Evolutionary conservation across 2,113 vertebrate species (phyloP).

Genomic region (Reinhardtius hippoglossoides): DNA sequence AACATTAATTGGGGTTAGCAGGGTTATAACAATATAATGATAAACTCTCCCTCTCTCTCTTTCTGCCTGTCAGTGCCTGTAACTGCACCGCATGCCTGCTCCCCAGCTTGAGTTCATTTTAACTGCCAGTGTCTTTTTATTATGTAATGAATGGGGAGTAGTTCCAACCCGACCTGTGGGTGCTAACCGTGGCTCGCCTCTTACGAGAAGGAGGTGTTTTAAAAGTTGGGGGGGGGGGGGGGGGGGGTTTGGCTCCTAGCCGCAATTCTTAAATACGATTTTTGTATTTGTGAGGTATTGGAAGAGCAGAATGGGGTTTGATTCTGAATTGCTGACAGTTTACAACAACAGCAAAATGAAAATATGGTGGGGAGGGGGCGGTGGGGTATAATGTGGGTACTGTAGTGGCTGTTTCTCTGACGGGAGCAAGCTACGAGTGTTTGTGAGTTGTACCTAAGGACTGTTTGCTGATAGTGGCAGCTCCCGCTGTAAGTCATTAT

Average conservation of each 20-base stretch:
- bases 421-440: constrained; percentile 2
- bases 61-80: constrained; percentile 1
- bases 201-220: background rate
- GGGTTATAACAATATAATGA: constrained; percentile 25
- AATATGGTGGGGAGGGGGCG: background rate
- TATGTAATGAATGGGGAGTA: background rate
- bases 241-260: background rate
- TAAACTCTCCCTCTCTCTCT: background rate
- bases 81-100: constrained; percentile 16
- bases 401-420: constrained; percentile 13
- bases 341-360: constrained; percentile 26
- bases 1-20: constrained; percentile 34
- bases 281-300: constrained; percentile 20
- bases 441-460: constrained; percentile 24
- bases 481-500: constrained; percentile 35
- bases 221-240: background rate
- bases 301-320: constrained; percentile 21
- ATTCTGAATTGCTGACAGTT: constrained; percentile 22
- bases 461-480: constrained; percentile 42
- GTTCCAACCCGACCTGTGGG: background rate
- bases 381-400: background rate
- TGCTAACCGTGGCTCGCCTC: background rate
- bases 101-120: background rate
- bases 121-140: background rate
- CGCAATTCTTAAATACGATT: background rate